Conservation (phyloP, 2,797 vertebrate genomes). For the Gambelia wislizenii region DNA sequence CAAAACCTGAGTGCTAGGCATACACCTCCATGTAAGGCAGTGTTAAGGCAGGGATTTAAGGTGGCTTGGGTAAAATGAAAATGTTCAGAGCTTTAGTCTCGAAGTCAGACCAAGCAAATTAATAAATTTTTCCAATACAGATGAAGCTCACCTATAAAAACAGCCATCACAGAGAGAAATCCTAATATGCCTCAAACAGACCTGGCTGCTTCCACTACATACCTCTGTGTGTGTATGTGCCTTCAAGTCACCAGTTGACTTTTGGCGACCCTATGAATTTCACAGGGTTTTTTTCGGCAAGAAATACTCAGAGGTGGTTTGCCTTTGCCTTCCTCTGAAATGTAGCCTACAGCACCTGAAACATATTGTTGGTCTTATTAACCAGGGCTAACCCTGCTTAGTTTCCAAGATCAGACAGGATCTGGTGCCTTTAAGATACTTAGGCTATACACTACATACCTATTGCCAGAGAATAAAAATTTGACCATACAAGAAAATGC, state of each 20-base stretch:
- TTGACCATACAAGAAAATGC: background rate
- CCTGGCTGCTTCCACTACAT: background rate
- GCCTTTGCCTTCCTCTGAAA: too few relatives aligned
- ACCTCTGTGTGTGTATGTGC: too few relatives aligned
- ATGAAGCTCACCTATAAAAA: background rate
- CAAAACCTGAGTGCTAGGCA: background rate
- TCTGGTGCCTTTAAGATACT: too few relatives aligned
- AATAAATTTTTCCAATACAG: background rate
- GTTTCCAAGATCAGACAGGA: too few relatives aligned
- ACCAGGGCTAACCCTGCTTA: too few relatives aligned
- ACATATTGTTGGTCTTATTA: too few relatives aligned
- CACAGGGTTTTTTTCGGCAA: too few relatives aligned
- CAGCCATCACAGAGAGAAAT: constrained; percentile 9
- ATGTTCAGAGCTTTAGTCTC: background rate
- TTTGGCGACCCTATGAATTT: too few relatives aligned
- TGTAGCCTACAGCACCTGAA: too few relatives aligned
- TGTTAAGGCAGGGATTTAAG: background rate
- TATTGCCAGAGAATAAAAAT: background rate
- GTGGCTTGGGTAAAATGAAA: background rate
- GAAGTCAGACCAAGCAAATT: background rate
- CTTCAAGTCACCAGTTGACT: too few relatives aligned
- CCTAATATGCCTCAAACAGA: background rate
- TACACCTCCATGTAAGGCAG: background rate
- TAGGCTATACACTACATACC: too few relatives aligned
- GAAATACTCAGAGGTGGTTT: too few relatives aligned